Conservation (phyloP, 2,797 vertebrate species). For the Allobates femoralis region DNA sequence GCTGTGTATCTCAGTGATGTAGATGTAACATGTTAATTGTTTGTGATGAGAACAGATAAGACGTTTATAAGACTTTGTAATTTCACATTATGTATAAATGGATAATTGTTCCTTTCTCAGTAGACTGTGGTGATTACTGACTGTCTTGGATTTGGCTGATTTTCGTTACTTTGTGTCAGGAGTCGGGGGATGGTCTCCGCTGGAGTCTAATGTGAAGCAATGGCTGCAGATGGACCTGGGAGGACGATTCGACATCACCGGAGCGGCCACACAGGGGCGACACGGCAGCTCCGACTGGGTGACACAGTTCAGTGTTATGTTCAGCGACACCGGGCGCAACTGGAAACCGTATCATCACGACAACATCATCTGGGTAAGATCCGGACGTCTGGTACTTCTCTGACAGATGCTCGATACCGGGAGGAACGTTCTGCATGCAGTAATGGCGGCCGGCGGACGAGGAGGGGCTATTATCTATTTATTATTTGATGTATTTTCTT, state of each 20-base stretch:
- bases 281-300: slow-evolving; percentile 93
- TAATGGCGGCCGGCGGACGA: too few relatives aligned
- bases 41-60: neutral
- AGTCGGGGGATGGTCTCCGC: slow-evolving; percentile 90
- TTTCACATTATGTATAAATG: neutral
- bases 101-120: neutral
- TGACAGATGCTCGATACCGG: neutral
- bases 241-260: slow-evolving; percentile 84
- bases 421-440: too few relatives aligned
- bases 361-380: slow-evolving; percentile 85
- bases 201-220: slow-evolving; percentile 80
- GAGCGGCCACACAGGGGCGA: slow-evolving; percentile 88
- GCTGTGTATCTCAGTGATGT: neutral
- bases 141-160: neutral
- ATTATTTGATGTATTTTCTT: too few relatives aligned
- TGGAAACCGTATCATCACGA: slow-evolving; percentile 91
- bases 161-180: slow-evolving; percentile 73
- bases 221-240: slow-evolving; percentile 92
- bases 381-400: too few relatives aligned
- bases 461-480: too few relatives aligned
- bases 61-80: neutral
- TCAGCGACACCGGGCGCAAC: slow-evolving; percentile 90
- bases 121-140: neutral
- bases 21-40: neutral
- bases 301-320: slow-evolving; percentile 86